Evolutionary conservation across 2,888 invertebrate genomes (phyloP).

Genomic region (Epinotia nisella): DNA sequence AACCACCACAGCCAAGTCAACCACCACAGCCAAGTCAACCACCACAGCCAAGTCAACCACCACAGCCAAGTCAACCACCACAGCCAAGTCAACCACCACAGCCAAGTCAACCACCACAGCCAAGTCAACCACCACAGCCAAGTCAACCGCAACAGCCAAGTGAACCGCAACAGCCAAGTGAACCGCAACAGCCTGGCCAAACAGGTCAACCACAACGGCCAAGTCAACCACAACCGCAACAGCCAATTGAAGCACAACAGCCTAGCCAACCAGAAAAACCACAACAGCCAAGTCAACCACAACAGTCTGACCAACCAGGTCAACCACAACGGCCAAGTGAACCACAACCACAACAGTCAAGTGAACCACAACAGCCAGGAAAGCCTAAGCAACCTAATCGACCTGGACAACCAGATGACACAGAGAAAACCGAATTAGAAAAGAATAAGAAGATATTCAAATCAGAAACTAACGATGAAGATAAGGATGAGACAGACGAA

Average conservation of each 20-base stretch:
- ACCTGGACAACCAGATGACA: neutral
- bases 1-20: neutral
- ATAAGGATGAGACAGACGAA: neutral
- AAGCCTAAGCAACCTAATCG: neutral
- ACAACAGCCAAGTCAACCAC: conserved; percentile 18
- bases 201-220: neutral
- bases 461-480: neutral
- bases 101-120: conserved; percentile 12
- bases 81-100: neutral
- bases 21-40: neutral
- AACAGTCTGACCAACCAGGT: conserved; percentile 9
- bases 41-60: neutral
- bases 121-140: conserved; percentile 24
- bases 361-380: conserved; percentile 18
- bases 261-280: conserved; percentile 19
- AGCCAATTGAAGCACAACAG: conserved; percentile 17
- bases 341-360: conserved; percentile 16
- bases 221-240: conserved; percentile 8
- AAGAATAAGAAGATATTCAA: neutral
- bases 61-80: neutral
- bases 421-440: neutral
- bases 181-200: neutral
- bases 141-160: neutral
- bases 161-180: neutral
- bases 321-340: conserved; percentile 23